These are phyloP conservation scores for Oscheius sp. DNA, from an alignment of 2,888 invertebrate species.

Conservation along the genomic window DNA sequence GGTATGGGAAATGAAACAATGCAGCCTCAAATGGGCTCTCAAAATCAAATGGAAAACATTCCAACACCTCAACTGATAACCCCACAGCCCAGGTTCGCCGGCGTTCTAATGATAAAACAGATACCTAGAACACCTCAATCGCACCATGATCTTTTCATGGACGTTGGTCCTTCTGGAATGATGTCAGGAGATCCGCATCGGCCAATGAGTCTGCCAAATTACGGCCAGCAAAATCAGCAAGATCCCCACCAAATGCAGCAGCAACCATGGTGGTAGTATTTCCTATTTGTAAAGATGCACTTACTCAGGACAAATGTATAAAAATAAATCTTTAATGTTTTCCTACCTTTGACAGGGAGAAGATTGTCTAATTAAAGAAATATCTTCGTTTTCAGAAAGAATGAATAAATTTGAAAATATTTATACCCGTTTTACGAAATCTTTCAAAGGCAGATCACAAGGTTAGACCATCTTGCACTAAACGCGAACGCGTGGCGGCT, in stretches of 20 bases:
- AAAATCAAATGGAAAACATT: neutral
- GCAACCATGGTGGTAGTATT: constrained; percentile 14
- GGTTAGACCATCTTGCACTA: no score
- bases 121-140: constrained; percentile 43
- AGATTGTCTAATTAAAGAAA: no score
- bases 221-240: constrained; percentile 38
- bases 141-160: constrained; percentile 33
- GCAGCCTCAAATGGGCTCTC: neutral
- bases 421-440: no score
- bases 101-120: no score
- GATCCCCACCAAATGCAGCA: constrained; percentile 16
- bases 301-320: no score
- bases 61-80: constrained; percentile 23
- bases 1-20: neutral
- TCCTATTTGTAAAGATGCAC: no score
- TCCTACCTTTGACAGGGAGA: no score
- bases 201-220: constrained; percentile 42
- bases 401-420: no score
- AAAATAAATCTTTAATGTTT: no score
- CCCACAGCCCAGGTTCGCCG: constrained; percentile 14
- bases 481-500: neutral
- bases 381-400: no score
- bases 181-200: constrained; percentile 28
- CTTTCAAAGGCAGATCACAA: no score
- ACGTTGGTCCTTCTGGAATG: constrained; percentile 16